Evolutionary conservation across 2,888 invertebrate genomes (phyloP).

Genomic region (Baronia brevicornis): DNA sequence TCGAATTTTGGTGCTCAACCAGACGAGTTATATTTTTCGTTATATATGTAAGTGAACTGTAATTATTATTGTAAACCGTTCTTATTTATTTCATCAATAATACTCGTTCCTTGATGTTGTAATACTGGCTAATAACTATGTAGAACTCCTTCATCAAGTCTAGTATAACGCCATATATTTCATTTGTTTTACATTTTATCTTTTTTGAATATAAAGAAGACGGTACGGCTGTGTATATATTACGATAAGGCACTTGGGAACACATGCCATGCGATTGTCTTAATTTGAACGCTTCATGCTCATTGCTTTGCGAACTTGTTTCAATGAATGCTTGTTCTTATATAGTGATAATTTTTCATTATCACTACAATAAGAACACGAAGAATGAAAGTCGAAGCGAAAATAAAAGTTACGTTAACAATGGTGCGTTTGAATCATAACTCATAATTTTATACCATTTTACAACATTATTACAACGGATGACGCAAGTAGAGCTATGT

Average conservation of each 20-base stretch:
- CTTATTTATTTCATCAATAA: too few relatives aligned
- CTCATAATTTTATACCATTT: conserved; percentile 26
- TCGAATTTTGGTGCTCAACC: conserved; percentile 28
- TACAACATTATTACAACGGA: conserved; percentile 31
- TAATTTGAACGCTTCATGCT: conserved; percentile 17
- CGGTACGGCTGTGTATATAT: too few relatives aligned
- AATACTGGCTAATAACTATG: too few relatives aligned
- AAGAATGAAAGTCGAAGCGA: conserved; percentile 32
- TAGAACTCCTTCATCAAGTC: too few relatives aligned
- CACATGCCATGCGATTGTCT: conserved; percentile 20
- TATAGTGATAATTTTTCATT: conserved; percentile 4
- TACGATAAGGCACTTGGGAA: conserved; percentile 26
- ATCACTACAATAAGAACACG: neutral
- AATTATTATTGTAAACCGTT: too few relatives aligned
- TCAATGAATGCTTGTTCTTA: conserved; percentile 5
- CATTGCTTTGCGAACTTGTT: conserved; percentile 24
- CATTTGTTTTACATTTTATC: neutral
- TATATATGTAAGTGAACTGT: too few relatives aligned
- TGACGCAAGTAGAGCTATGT: conserved; percentile 38
- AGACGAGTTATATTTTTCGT: conserved; percentile 23
- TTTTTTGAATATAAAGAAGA: neutral
- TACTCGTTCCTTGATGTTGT: too few relatives aligned
- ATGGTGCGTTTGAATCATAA: conserved; percentile 25
- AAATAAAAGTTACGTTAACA: conserved; percentile 26
- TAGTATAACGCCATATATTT: too few relatives aligned